A percentile compares a stretch with the other conserved stretches of the same genome.
These are phyloP conservation scores for Hypercompe scribonia DNA, from an alignment of 2,888 invertebrate genomes.

Conservation along the genomic window DNA sequence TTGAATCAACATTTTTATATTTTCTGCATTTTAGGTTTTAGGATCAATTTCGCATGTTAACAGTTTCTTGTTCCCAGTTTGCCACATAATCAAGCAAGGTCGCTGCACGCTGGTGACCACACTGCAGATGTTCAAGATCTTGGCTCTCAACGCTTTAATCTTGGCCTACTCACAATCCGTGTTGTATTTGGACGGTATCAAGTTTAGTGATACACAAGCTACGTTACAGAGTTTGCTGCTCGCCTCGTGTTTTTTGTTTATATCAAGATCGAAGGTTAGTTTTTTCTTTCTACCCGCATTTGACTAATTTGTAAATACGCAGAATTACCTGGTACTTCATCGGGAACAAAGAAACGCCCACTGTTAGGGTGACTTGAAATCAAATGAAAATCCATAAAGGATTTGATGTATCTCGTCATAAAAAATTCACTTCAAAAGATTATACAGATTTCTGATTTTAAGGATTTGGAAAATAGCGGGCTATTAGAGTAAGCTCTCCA, in stretches of 20 bases:
- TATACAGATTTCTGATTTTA: too few relatives aligned
- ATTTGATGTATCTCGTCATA: too few relatives aligned
- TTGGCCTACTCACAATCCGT: conserved; percentile 99
- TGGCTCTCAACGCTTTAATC: conserved; percentile 98
- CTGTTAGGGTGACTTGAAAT: too few relatives aligned
- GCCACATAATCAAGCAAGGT: conserved; percentile 99
- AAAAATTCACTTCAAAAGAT: too few relatives aligned
- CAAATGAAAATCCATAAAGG: too few relatives aligned
- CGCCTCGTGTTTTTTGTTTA: conserved; percentile 99
- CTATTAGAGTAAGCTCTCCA: too few relatives aligned
- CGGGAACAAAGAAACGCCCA: too few relatives aligned
- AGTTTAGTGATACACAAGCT: conserved; percentile 98
- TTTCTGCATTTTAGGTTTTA: background rate
- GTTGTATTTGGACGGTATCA: conserved; percentile 98
- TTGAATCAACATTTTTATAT: background rate
- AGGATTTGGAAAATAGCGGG: too few relatives aligned
- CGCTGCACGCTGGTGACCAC: conserved; percentile 99
- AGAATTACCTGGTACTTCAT: too few relatives aligned
- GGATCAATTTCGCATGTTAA: conserved; percentile 11
- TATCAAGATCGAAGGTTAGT: conserved; percentile 97
- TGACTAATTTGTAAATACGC: too few relatives aligned
- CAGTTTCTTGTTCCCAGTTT: conserved; percentile 88
- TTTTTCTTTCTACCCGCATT: background rate
- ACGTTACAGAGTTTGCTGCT: conserved; percentile 98
- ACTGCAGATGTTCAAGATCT: conserved; percentile 99